Percentiles rank a stretch among this genome's conserved stretches.
Evolutionary conservation across 2,797 vertebrate genomes (phyloP).

Genomic region (Enteromius fasciolatus): DNA sequence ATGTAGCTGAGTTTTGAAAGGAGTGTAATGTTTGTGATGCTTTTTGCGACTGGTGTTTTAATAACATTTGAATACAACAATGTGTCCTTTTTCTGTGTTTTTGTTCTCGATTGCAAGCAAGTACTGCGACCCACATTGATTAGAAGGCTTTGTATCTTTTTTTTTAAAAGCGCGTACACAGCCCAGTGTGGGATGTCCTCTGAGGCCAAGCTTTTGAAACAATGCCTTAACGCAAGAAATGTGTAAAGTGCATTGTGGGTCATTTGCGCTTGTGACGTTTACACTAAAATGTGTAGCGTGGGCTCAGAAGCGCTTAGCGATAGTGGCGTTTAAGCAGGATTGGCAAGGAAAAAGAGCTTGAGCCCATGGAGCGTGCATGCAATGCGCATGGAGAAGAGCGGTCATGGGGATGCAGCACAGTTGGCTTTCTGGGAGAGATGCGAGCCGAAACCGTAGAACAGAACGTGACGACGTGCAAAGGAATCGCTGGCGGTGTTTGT

Average conservation of each 20-base stretch:
- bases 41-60: neutral
- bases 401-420: neutral
- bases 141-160: neutral
- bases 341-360: neutral
- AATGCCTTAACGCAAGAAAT: conserved; percentile 41
- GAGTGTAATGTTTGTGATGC: too few species aligned
- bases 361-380: too few species aligned
- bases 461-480: neutral
- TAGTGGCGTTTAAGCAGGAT: neutral
- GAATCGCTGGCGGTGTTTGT: neutral
- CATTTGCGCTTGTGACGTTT: neutral
- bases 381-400: neutral
- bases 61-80: neutral
- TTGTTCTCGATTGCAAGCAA: neutral
- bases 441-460: too few species aligned
- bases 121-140: conserved; percentile 25
- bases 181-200: conserved; percentile 1
- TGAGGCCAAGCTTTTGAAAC: conserved; percentile 13
- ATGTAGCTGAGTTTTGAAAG: fast-evolving
- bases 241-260: neutral
- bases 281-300: neutral
- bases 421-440: neutral
- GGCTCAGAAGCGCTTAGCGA: neutral
- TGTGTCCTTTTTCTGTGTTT: conserved; percentile 31
- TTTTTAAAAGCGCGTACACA: conserved; percentile 4